Percentiles rank a stretch among this genome's conserved stretches.
These are phyloP conservation scores for Cephus nigrinus DNA, from an alignment of 2,888 invertebrate species.

Conservation along the genomic window DNA sequence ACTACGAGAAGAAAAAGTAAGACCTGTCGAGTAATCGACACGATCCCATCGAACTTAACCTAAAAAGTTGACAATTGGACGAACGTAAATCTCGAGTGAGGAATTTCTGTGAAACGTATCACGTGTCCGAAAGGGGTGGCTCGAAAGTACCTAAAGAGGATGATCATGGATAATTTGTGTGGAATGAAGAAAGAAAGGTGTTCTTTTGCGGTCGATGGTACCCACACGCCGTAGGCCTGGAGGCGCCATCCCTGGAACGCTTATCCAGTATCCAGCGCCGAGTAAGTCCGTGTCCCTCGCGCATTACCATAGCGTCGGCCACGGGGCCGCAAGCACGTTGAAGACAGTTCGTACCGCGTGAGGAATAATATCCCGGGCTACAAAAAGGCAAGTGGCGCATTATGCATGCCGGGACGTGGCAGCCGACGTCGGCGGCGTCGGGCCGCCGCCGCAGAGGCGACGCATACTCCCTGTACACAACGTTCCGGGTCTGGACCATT, in stretches of 20 bases:
- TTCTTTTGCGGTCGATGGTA: conserved; percentile 30
- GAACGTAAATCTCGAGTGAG: no score
- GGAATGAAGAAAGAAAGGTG: background rate
- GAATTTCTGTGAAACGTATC: no score
- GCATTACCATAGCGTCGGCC: conserved; percentile 54
- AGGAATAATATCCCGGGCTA: conserved; percentile 43
- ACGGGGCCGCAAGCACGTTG: conserved; percentile 31
- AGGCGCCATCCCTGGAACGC: conserved; percentile 61
- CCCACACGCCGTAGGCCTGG: conserved; percentile 42
- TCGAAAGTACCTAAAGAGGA: no score
- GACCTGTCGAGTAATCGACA: no score
- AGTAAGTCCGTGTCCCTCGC: conserved; percentile 52
- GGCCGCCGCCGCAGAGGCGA: conserved; percentile 3
- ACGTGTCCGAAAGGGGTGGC: no score
- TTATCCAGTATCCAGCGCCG: conserved; percentile 38
- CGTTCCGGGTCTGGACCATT: conserved; percentile 23
- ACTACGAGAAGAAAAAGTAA: no score
- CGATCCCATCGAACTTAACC: no score
- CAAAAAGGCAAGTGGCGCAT: conserved; percentile 41
- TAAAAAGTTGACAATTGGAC: no score
- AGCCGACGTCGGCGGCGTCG: conserved; percentile 11
- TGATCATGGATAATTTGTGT: no score
- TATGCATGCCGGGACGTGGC: conserved; percentile 36
- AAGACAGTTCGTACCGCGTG: conserved; percentile 38
- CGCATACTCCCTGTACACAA: background rate